Evolutionary conservation across 1,140 invertebrate genomes (phyloP).

Genomic region (Arion vulgaris): DNA sequence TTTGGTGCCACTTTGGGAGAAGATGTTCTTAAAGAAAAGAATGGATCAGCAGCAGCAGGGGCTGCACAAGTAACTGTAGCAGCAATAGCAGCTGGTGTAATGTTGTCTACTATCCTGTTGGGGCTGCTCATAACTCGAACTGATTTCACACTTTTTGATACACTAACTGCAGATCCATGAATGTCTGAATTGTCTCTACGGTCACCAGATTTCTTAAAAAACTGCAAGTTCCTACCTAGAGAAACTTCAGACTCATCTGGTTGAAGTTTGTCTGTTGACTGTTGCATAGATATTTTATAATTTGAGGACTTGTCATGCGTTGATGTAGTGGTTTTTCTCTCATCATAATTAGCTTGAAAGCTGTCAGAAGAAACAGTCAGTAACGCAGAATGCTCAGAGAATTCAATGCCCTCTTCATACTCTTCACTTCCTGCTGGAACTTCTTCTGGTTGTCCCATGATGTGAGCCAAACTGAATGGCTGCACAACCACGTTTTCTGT

Average conservation of each 20-base stretch:
- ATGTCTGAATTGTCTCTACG: neutral
- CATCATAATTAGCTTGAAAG: neutral
- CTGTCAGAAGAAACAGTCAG: neutral
- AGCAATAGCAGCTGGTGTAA: slow-evolving; percentile 12
- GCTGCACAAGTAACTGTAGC: slow-evolving; percentile 18
- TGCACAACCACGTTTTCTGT: neutral
- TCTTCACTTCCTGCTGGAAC: neutral
- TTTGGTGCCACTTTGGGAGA: slow-evolving; percentile 33
- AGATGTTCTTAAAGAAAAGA: neutral
- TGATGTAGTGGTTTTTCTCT: neutral
- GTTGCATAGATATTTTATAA: slow-evolving; percentile 27
- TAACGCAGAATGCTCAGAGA: slow-evolving; percentile 16
- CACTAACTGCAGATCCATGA: slow-evolving; percentile 5
- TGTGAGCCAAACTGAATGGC: neutral
- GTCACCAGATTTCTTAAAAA: neutral
- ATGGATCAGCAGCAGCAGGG: slow-evolving; percentile 21
- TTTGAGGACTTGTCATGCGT: neutral
- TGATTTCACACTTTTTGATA: neutral
- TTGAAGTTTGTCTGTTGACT: neutral
- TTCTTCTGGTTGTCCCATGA: neutral
- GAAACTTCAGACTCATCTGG: neutral
- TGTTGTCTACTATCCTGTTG: slow-evolving; percentile 5
- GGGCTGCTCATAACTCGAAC: neutral
- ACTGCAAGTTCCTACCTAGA: neutral
- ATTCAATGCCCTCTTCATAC: slow-evolving; percentile 9